Percentiles rank a stretch among this genome's conserved stretches.
These are phyloP conservation scores for Epirrita christyi DNA, from an alignment of 2,888 invertebrate genomes.

Conservation along the genomic window DNA sequence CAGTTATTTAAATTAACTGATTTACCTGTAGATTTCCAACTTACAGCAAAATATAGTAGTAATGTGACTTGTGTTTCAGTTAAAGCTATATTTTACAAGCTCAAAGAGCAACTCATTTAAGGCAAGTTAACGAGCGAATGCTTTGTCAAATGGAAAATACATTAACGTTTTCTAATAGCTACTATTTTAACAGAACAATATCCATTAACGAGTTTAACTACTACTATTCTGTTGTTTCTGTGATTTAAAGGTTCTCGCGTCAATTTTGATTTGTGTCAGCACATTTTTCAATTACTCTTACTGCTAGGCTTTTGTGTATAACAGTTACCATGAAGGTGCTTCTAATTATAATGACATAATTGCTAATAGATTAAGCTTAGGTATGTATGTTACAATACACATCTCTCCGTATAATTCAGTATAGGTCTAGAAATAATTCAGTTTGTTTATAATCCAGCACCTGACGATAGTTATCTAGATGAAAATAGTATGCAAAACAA, in stretches of 20 bases:
- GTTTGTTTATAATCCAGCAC: neutral
- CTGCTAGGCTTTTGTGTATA: too few species aligned
- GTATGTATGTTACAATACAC: too few species aligned
- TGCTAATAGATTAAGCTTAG: too few species aligned
- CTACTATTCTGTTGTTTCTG: neutral
- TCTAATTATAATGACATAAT: too few species aligned
- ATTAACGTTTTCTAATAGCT: conserved; percentile 7
- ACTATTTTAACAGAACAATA: neutral
- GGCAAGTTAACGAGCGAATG: conserved; percentile 8
- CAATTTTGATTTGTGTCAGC: too few species aligned
- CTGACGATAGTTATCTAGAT: neutral
- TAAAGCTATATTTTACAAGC: neutral
- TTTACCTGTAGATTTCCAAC: neutral
- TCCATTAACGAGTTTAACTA: conserved; percentile 4
- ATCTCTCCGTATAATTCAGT: too few species aligned
- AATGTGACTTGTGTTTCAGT: neutral
- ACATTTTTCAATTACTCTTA: too few species aligned
- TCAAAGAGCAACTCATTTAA: neutral
- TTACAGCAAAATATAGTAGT: neutral
- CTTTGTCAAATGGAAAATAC: conserved; percentile 9
- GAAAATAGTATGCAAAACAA: conserved; percentile 14
- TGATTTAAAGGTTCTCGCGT: too few species aligned
- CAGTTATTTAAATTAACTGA: too few species aligned
- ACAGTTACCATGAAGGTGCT: too few species aligned
- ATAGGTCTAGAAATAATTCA: too few species aligned